Evolutionary conservation across 2,797 vertebrate species (phyloP).

Genomic region (Mus caroli): DNA sequence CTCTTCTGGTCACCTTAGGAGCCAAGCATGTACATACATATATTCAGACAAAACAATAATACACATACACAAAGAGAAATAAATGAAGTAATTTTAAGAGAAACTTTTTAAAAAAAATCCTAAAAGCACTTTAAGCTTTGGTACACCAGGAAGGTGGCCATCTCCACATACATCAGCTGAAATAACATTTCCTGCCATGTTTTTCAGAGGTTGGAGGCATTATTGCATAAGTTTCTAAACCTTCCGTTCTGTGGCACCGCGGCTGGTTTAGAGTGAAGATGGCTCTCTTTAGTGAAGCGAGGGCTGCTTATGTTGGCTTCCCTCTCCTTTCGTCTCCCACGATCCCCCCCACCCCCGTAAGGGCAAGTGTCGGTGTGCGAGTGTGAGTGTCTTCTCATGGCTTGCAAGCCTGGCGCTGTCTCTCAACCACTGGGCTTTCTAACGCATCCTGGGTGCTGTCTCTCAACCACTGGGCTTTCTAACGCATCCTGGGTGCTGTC

Average conservation of each 20-base stretch:
- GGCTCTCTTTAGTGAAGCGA: background rate
- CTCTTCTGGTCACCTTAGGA: background rate
- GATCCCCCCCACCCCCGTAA: too few relatives aligned
- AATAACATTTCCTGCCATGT: background rate
- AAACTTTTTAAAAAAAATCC: background rate
- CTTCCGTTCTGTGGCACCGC: conserved; percentile 2
- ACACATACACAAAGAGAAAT: background rate
- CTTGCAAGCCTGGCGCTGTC: background rate
- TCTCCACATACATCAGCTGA: background rate
- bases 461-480: background rate
- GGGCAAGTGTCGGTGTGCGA: background rate
- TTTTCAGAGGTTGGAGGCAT: conserved; percentile 2
- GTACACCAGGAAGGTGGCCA: background rate
- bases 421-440: background rate
- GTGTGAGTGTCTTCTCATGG: background rate
- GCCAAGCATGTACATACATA: background rate
- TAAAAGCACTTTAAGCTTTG: background rate
- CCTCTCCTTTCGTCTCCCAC: background rate
- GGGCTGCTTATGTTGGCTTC: background rate
- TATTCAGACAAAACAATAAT: background rate
- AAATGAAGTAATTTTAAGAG: background rate
- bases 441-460: background rate
- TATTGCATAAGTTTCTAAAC: conserved; percentile 15
- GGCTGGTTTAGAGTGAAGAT: conserved; percentile 31
- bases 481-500: background rate